A percentile compares a stretch with the other conserved stretches of the same genome.
Conservation (phyloP, 2,113 vertebrate species). For the Aviceda subcristata region DNA sequence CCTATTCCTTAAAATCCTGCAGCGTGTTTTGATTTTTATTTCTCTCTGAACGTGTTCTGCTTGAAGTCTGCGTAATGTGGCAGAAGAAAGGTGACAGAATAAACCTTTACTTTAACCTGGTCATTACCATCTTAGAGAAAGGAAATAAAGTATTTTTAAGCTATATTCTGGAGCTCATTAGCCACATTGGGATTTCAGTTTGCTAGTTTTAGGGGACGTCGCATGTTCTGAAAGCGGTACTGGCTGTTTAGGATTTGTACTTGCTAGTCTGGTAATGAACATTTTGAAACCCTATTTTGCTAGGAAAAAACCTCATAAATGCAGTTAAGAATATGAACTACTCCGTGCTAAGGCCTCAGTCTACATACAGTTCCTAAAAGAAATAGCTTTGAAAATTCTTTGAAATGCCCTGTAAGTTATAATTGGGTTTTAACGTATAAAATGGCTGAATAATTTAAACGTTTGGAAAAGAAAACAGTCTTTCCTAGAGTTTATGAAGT, state of each 20-base stretch:
- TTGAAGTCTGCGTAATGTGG: not conserved
- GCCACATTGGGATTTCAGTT: not conserved
- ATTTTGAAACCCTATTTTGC: not conserved
- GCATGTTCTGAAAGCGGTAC: not conserved
- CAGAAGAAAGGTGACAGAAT: not conserved
- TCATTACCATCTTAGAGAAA: not conserved
- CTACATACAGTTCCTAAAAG: not conserved
- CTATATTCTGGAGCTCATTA: not conserved
- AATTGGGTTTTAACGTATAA: slow-evolving; percentile 62
- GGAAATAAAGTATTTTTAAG: not conserved
- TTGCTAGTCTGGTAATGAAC: not conserved
- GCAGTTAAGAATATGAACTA: not conserved
- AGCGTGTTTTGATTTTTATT: not conserved
- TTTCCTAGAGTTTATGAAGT: slow-evolving; percentile 66
- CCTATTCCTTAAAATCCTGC: not conserved
- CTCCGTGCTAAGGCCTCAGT: not conserved
- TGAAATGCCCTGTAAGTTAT: slow-evolving; percentile 33
- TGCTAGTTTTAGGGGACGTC: not conserved
- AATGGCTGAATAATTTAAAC: slow-evolving; percentile 64
- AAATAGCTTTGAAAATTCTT: slow-evolving; percentile 39
- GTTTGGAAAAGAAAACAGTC: slow-evolving; percentile 68
- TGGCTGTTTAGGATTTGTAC: not conserved
- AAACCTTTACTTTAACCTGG: not conserved
- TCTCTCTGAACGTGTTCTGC: not conserved
- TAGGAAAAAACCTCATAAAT: not conserved